Base-by-base conservation (phyloP, 2,113 vertebrate genomes). In the Chaetodon auriga region DNA sequence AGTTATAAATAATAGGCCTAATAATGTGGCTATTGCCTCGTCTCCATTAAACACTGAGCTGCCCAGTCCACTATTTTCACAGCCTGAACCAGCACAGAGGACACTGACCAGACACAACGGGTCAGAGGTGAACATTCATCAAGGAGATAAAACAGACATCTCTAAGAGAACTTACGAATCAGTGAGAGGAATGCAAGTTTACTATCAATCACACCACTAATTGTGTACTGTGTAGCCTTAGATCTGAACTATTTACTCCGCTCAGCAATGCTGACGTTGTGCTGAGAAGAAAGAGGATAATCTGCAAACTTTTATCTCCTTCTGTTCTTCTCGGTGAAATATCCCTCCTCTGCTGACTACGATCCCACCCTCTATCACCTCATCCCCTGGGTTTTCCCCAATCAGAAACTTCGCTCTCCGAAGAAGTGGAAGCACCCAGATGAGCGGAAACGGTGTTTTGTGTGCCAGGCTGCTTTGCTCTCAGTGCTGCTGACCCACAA, bases 111-210 rank as follows among this genome's bases (percentile, higher is more conserved):
- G 84, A 91, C 69, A 63, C 78, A 73, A 87, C 62, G 43, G 85
- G 89, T 92, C 87, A 92, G 81, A 91, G 91, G 92, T 89, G 86
- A 78, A 43, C 83, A 88, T 90, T 89, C 54, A 86, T 92, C 88
- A 92, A 38, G 12, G 76, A 92, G 89, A 92, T 92, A 90, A 90
- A 84, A 85, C 60, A 63, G 72, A 78, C 79, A 85, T 43, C 35
- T 49, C 45, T 23, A 58, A 60, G 54, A 51, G 38, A 63, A 53
- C 45, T 49, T 75, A 58, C 2, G 0, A 85, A 77, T 81, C 83
- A 83, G 41, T 48, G 2, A 55, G 65, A 61, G 46, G 85, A 84
- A 86, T 80, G 60, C 53, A 21, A 16, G 36, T 79, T 61, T 74
- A 68, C 58, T 54, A 75, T 91, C 78, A 81, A 60, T 86, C 81